Conservation (phyloP, 1,140 invertebrate genomes). For the Zaprionus africanus region DNA sequence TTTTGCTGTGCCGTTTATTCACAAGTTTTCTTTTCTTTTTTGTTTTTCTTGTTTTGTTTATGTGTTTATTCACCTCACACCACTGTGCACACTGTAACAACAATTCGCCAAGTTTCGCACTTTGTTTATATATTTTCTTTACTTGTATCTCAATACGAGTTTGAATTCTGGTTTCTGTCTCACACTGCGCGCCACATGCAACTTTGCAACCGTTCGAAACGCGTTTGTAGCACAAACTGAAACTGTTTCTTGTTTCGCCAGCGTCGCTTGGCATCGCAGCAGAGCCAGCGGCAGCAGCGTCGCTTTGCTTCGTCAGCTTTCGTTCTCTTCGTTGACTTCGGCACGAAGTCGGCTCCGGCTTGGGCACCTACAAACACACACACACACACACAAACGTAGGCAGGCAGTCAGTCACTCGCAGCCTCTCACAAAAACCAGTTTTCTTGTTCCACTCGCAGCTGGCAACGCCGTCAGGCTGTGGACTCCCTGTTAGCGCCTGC, state of each 20-base stretch:
- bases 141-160: slow-evolving; percentile 32
- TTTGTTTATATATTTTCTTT: slow-evolving; percentile 21
- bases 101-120: slow-evolving; percentile 19
- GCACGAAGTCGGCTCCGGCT: not conserved
- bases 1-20: not conserved
- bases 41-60: not conserved
- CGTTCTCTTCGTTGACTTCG: slow-evolving; percentile 11
- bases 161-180: slow-evolving; percentile 40
- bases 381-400: not conserved
- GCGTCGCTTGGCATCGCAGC: not conserved
- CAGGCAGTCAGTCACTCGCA: not conserved
- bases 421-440: slow-evolving; percentile 53
- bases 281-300: not conserved
- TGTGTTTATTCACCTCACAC: slow-evolving; percentile 39
- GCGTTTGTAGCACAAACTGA: slow-evolving; percentile 78
- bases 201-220: slow-evolving; percentile 68
- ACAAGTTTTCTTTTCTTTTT: slow-evolving; percentile 1
- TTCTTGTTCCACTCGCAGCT: slow-evolving; percentile 31
- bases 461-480: slow-evolving; percentile 43
- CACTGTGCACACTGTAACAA: slow-evolving; percentile 16
- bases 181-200: slow-evolving; percentile 44
- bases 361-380: not conserved
- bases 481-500: slow-evolving; percentile 33
- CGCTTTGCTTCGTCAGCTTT: slow-evolving; percentile 11
- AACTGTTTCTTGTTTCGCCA: slow-evolving; percentile 49